Evolutionary conservation across 2,113 vertebrate genomes (phyloP), one percentile per base, ranked within the genome.

Genomic region (Leucoraja erinaceus): DNA sequence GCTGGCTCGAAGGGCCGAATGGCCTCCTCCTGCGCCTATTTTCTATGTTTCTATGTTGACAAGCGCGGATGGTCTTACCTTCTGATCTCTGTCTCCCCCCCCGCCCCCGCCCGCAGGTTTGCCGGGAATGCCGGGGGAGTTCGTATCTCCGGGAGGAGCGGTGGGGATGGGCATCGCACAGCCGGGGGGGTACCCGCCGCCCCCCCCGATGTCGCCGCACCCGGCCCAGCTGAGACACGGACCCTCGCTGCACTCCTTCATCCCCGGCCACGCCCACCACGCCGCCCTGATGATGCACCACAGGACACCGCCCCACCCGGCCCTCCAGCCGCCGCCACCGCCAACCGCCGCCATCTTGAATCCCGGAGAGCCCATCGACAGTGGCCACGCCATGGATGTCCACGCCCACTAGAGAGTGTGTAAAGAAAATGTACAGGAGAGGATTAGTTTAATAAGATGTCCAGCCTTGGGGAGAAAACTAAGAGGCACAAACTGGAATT

Each of bases 401-500:
- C 96, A 97, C 4, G 96, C 96, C 94, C 97, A 97, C 95, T 97
- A 96, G 95, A 95, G n/a, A 47, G 38, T 47, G 9, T 91, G 93
- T 76, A 88, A 31, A 81, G 93, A 93, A 47, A 78, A 61, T 91
- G 92, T 33, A 93, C 93, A 92, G 63, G 86, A 93, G 90, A 20
- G 66, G 54, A 31, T 25, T 1, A 56, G 70, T 88, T 84, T 93
- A 93, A 90, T 61, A 97, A 98, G 97, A 98, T 98, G 97, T 98
- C 98, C 5, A 14, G 28, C 83, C 83, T 63, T 18, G 83, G n/a
- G 3, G 38, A 47, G 38, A 47, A 47, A 47, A 47, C 38, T 47
- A 47, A 47, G 38, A 47, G 97, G 98, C 97, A 97, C 96, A 97
- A 96, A 97, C 97, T 94, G 94, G 97, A 98, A 98, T 98, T 99